phyloP scores from a whole-genome alignment of 2,797 vertebrate species.

The Toxotes lorentzi region DNA sequence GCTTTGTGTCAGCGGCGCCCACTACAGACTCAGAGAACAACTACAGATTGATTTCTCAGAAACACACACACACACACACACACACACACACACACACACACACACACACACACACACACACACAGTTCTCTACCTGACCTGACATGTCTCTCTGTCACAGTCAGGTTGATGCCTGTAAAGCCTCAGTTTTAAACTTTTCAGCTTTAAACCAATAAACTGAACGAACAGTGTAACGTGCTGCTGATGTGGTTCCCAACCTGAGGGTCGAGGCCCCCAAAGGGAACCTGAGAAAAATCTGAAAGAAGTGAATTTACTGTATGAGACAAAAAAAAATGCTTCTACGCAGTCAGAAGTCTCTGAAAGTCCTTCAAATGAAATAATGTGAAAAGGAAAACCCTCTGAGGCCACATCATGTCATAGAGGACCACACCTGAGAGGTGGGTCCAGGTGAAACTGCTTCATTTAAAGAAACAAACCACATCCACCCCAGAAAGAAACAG shows the following conservation, averaged over 20 bases:
- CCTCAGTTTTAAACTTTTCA: background rate
- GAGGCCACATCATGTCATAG: background rate
- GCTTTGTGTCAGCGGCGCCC: too few species aligned
- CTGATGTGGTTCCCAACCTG: too few species aligned
- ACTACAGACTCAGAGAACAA: too few species aligned
- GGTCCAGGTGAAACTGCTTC: too few species aligned
- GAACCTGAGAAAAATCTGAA: background rate
- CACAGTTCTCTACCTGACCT: background rate
- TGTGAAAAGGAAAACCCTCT: too few species aligned
- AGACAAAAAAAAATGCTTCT: too few species aligned
- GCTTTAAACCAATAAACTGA: too few species aligned
- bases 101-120: background rate
- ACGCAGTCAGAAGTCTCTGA: too few species aligned
- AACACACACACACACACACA: background rate
- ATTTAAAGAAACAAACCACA: background rate
- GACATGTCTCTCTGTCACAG: background rate
- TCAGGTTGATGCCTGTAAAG: background rate
- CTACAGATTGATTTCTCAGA: too few species aligned
- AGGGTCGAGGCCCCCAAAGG: background rate
- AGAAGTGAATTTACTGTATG: too few species aligned
- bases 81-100: background rate
- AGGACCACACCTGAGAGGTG: background rate
- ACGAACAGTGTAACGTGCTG: too few species aligned
- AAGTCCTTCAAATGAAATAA: too few species aligned
- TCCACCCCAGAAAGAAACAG: background rate